phyloP scores from a whole-genome alignment of 1,140 invertebrate species.

The Conopomorpha cramerella region DNA sequence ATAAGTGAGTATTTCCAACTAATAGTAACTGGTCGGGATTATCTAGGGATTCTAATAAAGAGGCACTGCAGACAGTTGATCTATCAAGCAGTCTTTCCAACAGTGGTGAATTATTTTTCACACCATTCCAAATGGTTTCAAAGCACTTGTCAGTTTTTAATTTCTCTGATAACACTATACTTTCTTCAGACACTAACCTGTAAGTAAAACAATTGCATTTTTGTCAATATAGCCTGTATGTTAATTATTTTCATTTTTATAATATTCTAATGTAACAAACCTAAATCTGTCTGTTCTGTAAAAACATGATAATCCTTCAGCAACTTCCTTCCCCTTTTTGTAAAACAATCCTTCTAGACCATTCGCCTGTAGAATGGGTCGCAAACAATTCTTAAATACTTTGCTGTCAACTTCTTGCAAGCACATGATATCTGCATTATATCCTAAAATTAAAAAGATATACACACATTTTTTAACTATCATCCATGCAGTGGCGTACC shows the following conservation, averaged over 20 bases:
- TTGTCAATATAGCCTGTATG: neutral
- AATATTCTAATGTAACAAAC: constrained; percentile 18
- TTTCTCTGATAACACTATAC: constrained; percentile 63
- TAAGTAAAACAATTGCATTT: neutral
- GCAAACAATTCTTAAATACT: constrained; percentile 75
- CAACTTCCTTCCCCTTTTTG: constrained; percentile 73
- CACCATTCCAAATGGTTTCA: constrained; percentile 61
- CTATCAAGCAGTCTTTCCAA: constrained; percentile 65
- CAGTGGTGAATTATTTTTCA: constrained; percentile 65
- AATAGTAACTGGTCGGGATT: constrained; percentile 66
- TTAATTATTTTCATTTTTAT: neutral
- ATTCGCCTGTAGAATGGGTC: constrained; percentile 61
- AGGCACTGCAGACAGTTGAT: constrained; percentile 66
- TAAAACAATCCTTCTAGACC: constrained; percentile 67
- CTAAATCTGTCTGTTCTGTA: constrained; percentile 68
- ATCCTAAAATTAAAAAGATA: constrained; percentile 63
- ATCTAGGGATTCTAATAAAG: constrained; percentile 66
- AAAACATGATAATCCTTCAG: constrained; percentile 83
- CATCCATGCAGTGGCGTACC: too few relatives aligned
- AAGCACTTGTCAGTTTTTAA: constrained; percentile 61
- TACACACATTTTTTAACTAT: too few relatives aligned
- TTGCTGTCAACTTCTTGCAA: constrained; percentile 91
- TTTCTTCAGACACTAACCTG: constrained; percentile 25
- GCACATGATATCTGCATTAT: constrained; percentile 88
- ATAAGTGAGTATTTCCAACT: constrained; percentile 89